Evolutionary conservation across 2,888 invertebrate genomes (phyloP).

Genomic region (Plebejus melissa): DNA sequence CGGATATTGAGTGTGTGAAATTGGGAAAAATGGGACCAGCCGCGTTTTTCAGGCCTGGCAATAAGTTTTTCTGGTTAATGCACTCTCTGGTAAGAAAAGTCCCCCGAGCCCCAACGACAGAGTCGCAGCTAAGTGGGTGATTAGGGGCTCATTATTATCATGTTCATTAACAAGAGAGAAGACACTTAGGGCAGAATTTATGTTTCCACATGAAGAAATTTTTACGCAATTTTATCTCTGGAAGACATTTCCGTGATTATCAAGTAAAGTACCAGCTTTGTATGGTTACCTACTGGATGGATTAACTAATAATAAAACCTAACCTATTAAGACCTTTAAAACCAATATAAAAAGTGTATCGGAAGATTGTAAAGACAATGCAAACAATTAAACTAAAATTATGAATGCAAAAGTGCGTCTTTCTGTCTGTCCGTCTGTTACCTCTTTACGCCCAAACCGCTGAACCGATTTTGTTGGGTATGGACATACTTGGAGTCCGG

Average conservation of each 20-base stretch:
- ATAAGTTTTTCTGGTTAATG: background rate
- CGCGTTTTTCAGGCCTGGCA: background rate
- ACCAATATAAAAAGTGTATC: too few species aligned
- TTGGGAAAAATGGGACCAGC: background rate
- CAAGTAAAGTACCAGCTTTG: too few species aligned
- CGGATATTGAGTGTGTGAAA: background rate
- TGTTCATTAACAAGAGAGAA: background rate
- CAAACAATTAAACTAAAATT: too few species aligned
- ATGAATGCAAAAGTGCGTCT: too few species aligned
- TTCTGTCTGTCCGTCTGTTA: too few species aligned
- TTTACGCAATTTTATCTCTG: background rate
- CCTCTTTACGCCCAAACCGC: too few species aligned
- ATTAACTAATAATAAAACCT: too few species aligned
- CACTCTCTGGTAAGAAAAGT: background rate
- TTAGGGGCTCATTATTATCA: conserved; percentile 9
- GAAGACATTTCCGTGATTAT: background rate
- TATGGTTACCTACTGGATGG: too few species aligned
- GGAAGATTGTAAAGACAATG: background rate
- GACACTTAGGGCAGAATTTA: conserved; percentile 4
- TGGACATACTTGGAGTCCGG: too few species aligned
- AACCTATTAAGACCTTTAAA: too few species aligned
- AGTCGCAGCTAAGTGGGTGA: background rate
- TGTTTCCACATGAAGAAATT: background rate
- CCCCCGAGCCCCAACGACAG: background rate
- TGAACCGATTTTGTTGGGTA: too few species aligned